Base-by-base conservation (phyloP, 1,140 invertebrate species). In the Solenopsis invicta region DNA sequence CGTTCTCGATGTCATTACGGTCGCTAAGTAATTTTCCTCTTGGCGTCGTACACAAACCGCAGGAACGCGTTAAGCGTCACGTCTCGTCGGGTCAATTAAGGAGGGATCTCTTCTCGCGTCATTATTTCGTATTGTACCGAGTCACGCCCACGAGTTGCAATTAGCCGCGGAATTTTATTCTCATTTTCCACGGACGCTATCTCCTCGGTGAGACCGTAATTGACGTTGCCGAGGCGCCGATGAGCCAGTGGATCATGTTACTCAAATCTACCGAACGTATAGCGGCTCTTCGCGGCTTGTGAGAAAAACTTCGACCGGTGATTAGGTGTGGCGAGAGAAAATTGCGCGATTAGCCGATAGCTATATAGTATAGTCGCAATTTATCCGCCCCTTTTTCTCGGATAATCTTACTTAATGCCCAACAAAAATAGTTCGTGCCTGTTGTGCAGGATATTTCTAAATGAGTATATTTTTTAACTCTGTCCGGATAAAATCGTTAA, bases 151-250 rank as follows among this genome's bases (percentile, higher is more conserved):
- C 80, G 41, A 45, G 56, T 41, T 50, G 64, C 41, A 78, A 82
- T 89, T 78, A 85, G 77, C 50, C 12, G 34, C 4, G 18, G 48
- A 54, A 72, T 54, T 81, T 89, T 67, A 89, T 89, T 86, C 76
- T 87, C 45, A 77, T 74, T 72, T 54, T 29, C 37, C 54, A 61
- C 52, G 29, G 41, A 34, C n/a, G 54, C 9, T 82, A 82, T 72
- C 10, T 34, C 64, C 10, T 29, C 21, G 78, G 56, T 81, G 13
- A 24, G 48, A 24, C 21, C 41, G 54, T 84, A 84, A 84, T 84
- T 74, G 69, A 74, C 80, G 67, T 74, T 74, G 67, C 67, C 24
- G 67, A 69, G 34, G 54, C 52, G 80, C 37, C 54, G 54, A 82
- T 72, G 66, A 84, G 54, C 54, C 41, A 4, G 16, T 50, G 41